These are phyloP conservation scores for Scaptodrosophila lebanonensis DNA, from an alignment of 1,140 invertebrate genomes.

Conservation along the genomic window DNA sequence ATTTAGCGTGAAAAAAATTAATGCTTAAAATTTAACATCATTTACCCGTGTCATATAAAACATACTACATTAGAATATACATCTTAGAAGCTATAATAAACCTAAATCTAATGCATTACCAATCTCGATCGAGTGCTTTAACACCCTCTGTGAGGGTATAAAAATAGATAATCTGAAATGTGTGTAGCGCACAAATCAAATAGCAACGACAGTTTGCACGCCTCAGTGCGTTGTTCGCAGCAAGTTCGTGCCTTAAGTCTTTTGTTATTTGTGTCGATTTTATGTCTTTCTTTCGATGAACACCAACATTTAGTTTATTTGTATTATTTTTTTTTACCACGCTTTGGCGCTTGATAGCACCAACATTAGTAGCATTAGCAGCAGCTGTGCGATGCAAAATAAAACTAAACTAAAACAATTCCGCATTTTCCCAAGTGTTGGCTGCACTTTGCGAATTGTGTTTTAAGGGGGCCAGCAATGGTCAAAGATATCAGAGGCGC, in stretches of 20 bases:
- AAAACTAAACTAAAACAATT: conserved; percentile 35
- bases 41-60: too few relatives aligned
- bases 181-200: conserved; percentile 16
- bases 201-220: conserved; percentile 14
- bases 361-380: too few relatives aligned
- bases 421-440: conserved; percentile 63
- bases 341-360: conserved; percentile 40
- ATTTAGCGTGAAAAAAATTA: too few relatives aligned
- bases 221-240: conserved; percentile 28
- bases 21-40: too few relatives aligned
- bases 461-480: conserved; percentile 12
- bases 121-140: too few relatives aligned
- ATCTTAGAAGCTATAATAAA: too few relatives aligned
- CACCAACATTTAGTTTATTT: neutral
- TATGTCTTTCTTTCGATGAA: neutral
- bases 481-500: conserved; percentile 24
- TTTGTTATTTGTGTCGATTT: conserved; percentile 37
- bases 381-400: neutral
- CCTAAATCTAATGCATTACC: too few relatives aligned
- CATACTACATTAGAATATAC: too few relatives aligned
- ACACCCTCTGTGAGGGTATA: too few relatives aligned
- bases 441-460: conserved; percentile 53
- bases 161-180: too few relatives aligned
- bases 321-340: too few relatives aligned
- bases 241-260: conserved; percentile 66